Conservation (phyloP, 2,888 invertebrate genomes). For the Aleiodes testaceus region DNA sequence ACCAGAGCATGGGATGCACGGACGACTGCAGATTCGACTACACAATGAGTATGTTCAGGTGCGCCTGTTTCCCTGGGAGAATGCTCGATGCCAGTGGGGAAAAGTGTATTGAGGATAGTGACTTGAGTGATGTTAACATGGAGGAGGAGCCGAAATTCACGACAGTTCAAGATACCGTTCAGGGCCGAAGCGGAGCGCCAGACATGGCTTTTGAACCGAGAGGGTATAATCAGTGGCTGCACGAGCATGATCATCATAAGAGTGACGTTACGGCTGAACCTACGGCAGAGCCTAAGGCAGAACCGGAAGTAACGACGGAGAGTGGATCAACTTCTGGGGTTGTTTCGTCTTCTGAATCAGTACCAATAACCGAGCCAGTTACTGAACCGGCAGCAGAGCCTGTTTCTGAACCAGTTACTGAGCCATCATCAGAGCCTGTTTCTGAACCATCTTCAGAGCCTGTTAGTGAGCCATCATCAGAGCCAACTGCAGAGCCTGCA, state of each 20-base stretch:
- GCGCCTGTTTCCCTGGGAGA: constrained; percentile 78
- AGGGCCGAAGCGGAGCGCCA: constrained; percentile 63
- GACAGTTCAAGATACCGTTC: constrained; percentile 59
- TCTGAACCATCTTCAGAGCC: constrained; percentile 51
- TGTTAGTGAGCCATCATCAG: constrained; percentile 50
- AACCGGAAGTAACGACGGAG: constrained; percentile 42
- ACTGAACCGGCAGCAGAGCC: constrained; percentile 43
- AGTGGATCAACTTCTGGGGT: constrained; percentile 32
- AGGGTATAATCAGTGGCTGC: constrained; percentile 55
- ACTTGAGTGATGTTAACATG: constrained; percentile 61
- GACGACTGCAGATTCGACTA: constrained; percentile 81
- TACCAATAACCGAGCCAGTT: constrained; percentile 56
- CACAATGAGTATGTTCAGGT: constrained; percentile 77
- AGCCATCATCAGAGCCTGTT: constrained; percentile 44
- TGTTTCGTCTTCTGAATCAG: constrained; percentile 40
- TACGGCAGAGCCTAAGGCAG: constrained; percentile 44
- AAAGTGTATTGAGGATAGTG: constrained; percentile 69
- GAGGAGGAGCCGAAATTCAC: constrained; percentile 55
- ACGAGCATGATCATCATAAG: constrained; percentile 48
- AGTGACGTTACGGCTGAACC: constrained; percentile 55
- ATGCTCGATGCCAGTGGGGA: constrained; percentile 74
- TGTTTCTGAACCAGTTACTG: constrained; percentile 7
- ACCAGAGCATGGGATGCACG: constrained; percentile 80
- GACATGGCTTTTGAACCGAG: constrained; percentile 50
- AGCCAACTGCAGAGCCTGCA: constrained; percentile 50